Base-by-base conservation (phyloP, 2,113 vertebrate species). In the Platanista minor region DNA sequence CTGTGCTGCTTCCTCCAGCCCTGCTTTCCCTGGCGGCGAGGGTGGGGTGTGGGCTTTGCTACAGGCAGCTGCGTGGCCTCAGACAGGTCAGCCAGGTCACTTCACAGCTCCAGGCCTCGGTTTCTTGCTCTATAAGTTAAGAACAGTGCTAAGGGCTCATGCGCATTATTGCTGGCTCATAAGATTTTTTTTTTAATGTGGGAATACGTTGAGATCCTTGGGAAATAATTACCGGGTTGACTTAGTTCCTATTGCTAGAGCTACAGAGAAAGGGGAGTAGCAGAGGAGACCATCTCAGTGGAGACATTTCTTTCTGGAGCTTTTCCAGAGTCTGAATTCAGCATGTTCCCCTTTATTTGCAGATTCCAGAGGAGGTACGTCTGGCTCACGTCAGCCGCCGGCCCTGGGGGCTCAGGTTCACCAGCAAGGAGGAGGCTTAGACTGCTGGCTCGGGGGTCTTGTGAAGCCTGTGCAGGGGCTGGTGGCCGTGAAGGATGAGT, bases 291-390 rank as follows among this genome's bases (percentile, higher is more conserved):
- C 8, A 57, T 9, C 12, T 0, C 20, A 33, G 25, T 7, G 81
- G 1, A 0, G 49, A 4, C 78, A 33, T 39, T 3, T 33, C 36
- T 39, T 15, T 2, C 1, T 0, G 0, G 43, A 10, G n/a, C 39
- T 7, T 39, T 87, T 90, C 87, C 18, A 3, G 20, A 21, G 13
- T 21, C 11, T 96, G 72, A 96, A 7, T 43, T 18, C 66, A 64
- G 21, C 46, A 0, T 8, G 21, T 15, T 93, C n/a, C 93, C 67
- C 78, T 97, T 97, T 96, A 21, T 84, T 75, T 91, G 92, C 98
- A 99, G 99, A 98, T 99, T 82, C 99, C 99, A 1, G 98, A 97
- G 18, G 98, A 99, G 99, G 99, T 99, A 98, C 0, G 98, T 98
- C 94, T 2, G 80, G 29, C 11, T 1, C 0, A 0, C 10, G n/a